Base-by-base conservation (phyloP, 2,113 vertebrate genomes). In the Eudyptes chrysolophus region DNA sequence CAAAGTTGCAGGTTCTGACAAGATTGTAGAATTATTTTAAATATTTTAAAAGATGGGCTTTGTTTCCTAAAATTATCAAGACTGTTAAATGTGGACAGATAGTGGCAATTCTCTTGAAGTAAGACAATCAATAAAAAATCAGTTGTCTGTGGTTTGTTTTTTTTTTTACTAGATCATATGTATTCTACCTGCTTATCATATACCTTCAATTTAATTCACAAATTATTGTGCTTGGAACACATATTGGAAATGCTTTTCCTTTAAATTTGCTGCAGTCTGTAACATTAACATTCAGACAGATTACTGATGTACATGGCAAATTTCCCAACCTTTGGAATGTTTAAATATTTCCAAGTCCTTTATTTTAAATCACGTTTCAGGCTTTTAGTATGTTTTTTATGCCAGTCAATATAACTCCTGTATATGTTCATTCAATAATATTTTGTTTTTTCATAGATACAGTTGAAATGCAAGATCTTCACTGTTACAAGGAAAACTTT, bases 1-100 rank as follows among this genome's bases (percentile, higher is more conserved):
- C 70, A 91, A 92, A 97, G 78, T 75, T 93, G 57, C 49, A 86
- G 38, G 46, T 70, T 93, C 84, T 86, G 71, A 76, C 27, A 94
- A 87, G 81, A 71, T 12, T 40, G 22, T 68, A 36, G 65, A 95
- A 74, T 88, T 71, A 46, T 21, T 89, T 92, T 2, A 52, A 87
- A 21, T 70, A 34, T 62, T 76, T 87, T 57, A 11, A 27, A 92
- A 76, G 22, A 30, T 13, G 20, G 19, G 3, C 3, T 80, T 68
- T 86, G 6, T 71, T 78, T 71, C 38, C 38, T 77, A 92, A 84
- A 85, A 65, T 79, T 87, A 57, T 84, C 48, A 58, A 61, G 16
- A 3, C 12, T 70, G 1, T 78, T 61, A 85, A 77, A n/a, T 26
- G 17, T 74, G 48, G 34, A 57, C n/a, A 81, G 21, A 44, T 42